Conservation (phyloP, 2,888 invertebrate species). For the Drosophila planitibia region DNA sequence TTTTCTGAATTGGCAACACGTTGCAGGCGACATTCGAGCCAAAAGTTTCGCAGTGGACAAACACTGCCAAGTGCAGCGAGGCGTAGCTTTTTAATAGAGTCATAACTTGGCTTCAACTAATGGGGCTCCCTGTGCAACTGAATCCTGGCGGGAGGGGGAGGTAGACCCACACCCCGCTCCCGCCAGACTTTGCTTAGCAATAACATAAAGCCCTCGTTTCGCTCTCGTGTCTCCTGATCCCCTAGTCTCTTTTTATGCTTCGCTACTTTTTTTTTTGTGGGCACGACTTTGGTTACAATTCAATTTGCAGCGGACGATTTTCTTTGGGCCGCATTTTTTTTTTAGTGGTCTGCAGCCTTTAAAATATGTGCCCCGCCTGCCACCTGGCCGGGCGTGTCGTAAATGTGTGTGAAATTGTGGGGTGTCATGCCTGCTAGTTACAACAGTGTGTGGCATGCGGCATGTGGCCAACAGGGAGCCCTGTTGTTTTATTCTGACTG, state of each 20-base stretch:
- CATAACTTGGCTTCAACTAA: constrained; percentile 77
- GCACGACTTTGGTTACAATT: constrained; percentile 79
- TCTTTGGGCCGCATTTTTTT: constrained; percentile 41
- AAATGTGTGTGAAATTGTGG: constrained; percentile 71
- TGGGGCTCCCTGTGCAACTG: constrained; percentile 46
- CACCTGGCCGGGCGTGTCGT: constrained; percentile 49
- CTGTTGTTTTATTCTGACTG: constrained; percentile 62
- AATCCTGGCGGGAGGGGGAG: background rate
- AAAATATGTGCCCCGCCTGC: constrained; percentile 44
- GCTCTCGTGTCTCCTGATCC: constrained; percentile 13
- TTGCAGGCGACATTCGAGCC: constrained; percentile 35
- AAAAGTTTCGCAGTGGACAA: constrained; percentile 33
- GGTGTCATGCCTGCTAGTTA: constrained; percentile 72
- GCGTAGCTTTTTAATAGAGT: constrained; percentile 77
- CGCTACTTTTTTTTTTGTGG: constrained; percentile 22
- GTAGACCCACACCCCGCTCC: background rate
- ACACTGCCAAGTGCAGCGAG: constrained; percentile 73
- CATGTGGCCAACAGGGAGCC: constrained; percentile 35
- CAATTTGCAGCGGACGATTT: constrained; percentile 72
- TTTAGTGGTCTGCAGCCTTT: constrained; percentile 55
- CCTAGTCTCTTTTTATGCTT: constrained; percentile 5
- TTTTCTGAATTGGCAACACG: constrained; percentile 51
- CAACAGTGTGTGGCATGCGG: constrained; percentile 54
- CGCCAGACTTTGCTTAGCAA: constrained; percentile 63
- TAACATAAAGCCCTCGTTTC: constrained; percentile 57